phyloP scores from a whole-genome alignment of 2,797 vertebrate genomes.

The Protosalanx chinensis region DNA sequence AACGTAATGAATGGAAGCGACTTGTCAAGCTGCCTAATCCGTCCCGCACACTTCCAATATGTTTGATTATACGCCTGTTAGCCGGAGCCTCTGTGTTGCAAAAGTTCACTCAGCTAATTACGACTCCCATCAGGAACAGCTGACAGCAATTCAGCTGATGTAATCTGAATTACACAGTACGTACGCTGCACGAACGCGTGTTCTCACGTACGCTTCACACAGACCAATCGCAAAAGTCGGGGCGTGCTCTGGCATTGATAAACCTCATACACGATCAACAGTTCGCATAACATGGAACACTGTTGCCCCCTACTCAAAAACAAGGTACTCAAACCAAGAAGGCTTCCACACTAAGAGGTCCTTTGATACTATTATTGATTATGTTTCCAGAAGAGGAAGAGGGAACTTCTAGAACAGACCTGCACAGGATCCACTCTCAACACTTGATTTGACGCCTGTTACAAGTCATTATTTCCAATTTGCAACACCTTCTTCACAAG shows the following conservation, averaged over 20 bases:
- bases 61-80: slow-evolving; percentile 17
- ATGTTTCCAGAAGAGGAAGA: slow-evolving; percentile 20
- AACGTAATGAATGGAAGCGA: background rate
- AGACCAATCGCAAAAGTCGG: no score
- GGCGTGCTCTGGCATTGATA: background rate
- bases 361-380: background rate
- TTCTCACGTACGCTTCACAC: background rate
- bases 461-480: slow-evolving; percentile 42
- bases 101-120: slow-evolving; percentile 21
- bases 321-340: background rate
- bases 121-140: slow-evolving; percentile 17
- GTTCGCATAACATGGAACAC: background rate
- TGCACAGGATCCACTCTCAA: slow-evolving; percentile 11
- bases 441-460: slow-evolving; percentile 40
- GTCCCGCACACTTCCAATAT: slow-evolving; percentile 3
- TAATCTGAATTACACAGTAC: slow-evolving; percentile 6
- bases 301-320: background rate
- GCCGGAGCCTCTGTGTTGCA: background rate
- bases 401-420: slow-evolving; percentile 15
- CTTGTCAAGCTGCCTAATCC: background rate
- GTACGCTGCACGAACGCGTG: background rate
- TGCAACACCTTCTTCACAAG: slow-evolving; percentile 26
- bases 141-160: background rate
- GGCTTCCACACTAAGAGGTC: background rate
- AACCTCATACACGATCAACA: background rate